A percentile compares a stretch with the other conserved stretches of the same genome.
Conservation (phyloP, 2,888 invertebrate species). For the Halictus quadricinctus region DNA sequence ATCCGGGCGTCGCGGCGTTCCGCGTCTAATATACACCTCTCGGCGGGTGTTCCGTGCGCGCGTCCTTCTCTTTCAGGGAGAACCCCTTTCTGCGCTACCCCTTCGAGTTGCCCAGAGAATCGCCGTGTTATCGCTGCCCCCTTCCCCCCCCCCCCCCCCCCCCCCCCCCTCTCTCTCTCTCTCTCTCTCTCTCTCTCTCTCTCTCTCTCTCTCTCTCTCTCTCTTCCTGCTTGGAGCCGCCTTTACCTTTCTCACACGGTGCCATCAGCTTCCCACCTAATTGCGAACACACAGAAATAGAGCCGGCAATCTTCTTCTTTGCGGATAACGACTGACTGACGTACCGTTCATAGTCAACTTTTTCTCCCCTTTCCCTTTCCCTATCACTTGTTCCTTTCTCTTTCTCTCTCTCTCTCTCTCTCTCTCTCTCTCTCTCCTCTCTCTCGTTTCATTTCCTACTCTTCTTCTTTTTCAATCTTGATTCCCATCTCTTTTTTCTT, state of each 20-base stretch:
- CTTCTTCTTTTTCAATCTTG: not conserved
- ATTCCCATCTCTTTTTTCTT: not conserved
- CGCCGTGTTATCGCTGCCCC: conserved; percentile 59
- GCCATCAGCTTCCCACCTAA: conserved; percentile 64
- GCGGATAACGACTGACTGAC: conserved; percentile 69
- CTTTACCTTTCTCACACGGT: conserved; percentile 29
- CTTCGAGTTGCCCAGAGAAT: conserved; percentile 82
- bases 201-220: conserved; percentile 10
- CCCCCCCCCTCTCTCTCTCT: no score
- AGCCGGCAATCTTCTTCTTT: conserved; percentile 73
- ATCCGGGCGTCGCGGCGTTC: conserved; percentile 74
- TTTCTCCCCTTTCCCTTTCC: conserved; percentile 1
- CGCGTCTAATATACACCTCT: conserved; percentile 80
- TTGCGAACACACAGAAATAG: conserved; percentile 73
- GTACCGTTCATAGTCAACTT: conserved; percentile 26
- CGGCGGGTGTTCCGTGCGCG: conserved; percentile 73
- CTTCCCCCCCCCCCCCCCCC: not conserved
- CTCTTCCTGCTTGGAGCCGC: conserved; percentile 31
- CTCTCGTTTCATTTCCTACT: not conserved
- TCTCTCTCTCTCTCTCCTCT: not conserved
- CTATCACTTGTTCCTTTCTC: not conserved
- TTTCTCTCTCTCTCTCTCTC: not conserved
- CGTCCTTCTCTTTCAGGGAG: conserved; percentile 76
- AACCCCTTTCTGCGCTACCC: conserved; percentile 63
- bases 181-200: conserved; percentile 8